Evolutionary conservation across 2,888 invertebrate species (phyloP).

Genomic region (Cosmopolites sordidus): DNA sequence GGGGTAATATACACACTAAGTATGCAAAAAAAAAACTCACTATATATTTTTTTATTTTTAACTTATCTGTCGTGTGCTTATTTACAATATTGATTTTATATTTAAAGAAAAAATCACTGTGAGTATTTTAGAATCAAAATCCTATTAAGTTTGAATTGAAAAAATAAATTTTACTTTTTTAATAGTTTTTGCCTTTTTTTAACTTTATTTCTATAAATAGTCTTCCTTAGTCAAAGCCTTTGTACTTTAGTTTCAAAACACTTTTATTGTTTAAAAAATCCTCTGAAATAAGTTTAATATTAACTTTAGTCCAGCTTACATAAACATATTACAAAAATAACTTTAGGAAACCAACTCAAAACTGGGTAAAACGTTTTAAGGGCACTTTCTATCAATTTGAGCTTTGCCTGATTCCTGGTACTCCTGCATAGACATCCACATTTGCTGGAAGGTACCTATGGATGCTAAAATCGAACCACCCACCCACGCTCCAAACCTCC

Average conservation of each 20-base stretch:
- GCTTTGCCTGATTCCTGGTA: conserved; percentile 97
- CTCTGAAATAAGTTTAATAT: background rate
- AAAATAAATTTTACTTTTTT: conserved; percentile 1
- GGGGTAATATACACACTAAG: no score
- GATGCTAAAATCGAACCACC: conserved; percentile 97
- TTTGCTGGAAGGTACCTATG: conserved; percentile 98
- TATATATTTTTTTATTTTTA: no score
- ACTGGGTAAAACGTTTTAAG: conserved; percentile 49
- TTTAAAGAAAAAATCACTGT: background rate
- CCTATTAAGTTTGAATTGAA: background rate
- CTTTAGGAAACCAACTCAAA: background rate
- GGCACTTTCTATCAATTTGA: conserved; percentile 94
- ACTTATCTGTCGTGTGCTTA: no score
- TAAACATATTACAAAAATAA: conserved; percentile 7
- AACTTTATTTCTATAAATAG: background rate
- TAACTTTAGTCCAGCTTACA: background rate
- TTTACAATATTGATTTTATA: no score
- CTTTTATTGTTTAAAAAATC: background rate
- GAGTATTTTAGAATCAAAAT: background rate
- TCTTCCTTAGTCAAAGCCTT: no score
- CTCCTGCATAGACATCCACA: conserved; percentile 99
- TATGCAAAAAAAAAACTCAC: no score
- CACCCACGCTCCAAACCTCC: conserved; percentile 97
- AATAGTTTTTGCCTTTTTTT: background rate
- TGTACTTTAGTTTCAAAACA: no score